phyloP scores from a whole-genome alignment of 2,113 vertebrate species.

The Pelmatolapia mariae region DNA sequence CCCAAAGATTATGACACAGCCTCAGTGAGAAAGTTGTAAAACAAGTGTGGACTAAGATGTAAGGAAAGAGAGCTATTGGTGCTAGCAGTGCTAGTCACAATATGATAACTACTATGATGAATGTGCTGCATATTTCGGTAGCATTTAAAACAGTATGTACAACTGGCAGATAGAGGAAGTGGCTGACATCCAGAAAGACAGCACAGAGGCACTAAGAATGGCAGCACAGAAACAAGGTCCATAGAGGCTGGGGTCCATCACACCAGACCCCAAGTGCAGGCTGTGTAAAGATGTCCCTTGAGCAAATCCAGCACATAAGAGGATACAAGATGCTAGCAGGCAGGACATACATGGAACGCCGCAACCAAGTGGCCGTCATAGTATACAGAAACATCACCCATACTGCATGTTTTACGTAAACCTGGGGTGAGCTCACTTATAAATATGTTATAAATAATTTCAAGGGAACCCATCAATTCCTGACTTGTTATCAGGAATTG shows the following conservation, averaged over 20 bases:
- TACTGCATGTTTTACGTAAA: neutral
- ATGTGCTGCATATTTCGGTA: neutral
- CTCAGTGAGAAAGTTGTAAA: neutral
- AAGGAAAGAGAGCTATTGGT: neutral
- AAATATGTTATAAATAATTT: neutral
- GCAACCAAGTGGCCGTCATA: neutral
- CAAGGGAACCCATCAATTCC: neutral
- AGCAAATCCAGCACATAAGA: neutral
- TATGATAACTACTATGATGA: neutral
- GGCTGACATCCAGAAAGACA: neutral
- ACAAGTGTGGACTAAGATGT: neutral
- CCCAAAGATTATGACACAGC: neutral
- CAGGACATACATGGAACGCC: accelerated
- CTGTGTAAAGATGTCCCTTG: neutral
- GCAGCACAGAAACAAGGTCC: neutral
- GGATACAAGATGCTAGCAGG: neutral
- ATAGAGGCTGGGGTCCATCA: neutral
- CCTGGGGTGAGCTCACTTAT: neutral
- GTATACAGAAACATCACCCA: neutral
- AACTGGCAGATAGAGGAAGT: neutral
- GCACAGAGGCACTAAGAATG: neutral
- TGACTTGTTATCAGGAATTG: neutral
- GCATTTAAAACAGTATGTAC: neutral
- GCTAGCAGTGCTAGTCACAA: neutral
- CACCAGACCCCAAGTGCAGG: neutral